These are phyloP conservation scores for Amiota communis DNA, from an alignment of 2,888 invertebrate genomes.

Conservation along the genomic window DNA sequence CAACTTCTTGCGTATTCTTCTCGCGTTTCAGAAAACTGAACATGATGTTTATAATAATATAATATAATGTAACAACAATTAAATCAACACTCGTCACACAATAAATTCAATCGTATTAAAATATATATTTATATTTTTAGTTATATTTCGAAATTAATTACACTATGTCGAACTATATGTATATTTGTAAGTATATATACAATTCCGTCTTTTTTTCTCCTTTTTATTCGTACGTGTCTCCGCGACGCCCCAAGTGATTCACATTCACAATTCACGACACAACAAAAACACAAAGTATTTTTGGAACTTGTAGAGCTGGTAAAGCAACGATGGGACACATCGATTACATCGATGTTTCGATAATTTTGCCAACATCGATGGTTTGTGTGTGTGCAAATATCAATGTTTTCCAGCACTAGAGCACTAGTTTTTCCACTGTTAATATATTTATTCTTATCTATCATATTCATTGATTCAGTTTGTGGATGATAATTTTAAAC, in stretches of 20 bases:
- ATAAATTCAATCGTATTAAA: conserved; percentile 4
- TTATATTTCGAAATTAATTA: conserved; percentile 9
- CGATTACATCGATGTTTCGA: too few species aligned
- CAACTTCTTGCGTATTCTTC: conserved; percentile 78
- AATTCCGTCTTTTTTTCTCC: conserved; percentile 8
- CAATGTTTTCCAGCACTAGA: too few species aligned
- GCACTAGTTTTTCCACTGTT: too few species aligned
- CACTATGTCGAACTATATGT: conserved; percentile 8
- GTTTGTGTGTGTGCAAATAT: too few species aligned
- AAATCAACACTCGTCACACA: not conserved
- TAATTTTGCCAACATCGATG: too few species aligned
- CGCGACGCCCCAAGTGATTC: conserved; percentile 21
- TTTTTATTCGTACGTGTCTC: conserved; percentile 7
- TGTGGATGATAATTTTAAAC: too few species aligned
- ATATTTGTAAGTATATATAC: conserved; percentile 10
- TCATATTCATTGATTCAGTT: too few species aligned
- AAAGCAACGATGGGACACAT: too few species aligned
- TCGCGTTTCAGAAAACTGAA: conserved; percentile 90
- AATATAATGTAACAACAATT: too few species aligned
- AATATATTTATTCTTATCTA: too few species aligned
- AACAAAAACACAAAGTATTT: too few species aligned
- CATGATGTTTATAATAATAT: conserved; percentile 74
- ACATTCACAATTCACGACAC: not conserved
- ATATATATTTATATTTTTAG: not conserved
- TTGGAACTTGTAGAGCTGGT: too few species aligned